Evolutionary conservation across 2,797 vertebrate genomes (phyloP).

Genomic region (Pogonophryne albipinna): DNA sequence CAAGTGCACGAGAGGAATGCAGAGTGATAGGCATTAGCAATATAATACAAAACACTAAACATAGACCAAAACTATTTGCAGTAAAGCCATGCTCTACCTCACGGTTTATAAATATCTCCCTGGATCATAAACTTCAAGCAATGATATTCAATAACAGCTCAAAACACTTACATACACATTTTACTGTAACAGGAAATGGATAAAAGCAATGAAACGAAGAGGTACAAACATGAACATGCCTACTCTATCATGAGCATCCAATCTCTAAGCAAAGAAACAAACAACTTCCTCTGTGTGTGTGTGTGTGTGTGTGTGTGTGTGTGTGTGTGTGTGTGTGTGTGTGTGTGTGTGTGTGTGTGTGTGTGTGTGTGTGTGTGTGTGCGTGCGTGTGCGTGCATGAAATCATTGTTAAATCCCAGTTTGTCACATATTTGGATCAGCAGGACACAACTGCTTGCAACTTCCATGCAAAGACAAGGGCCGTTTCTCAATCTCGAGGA

Average conservation of each 20-base stretch:
- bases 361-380: not conserved
- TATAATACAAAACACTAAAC: conserved; percentile 36
- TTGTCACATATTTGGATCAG: conserved; percentile 27
- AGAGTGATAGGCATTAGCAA: conserved; percentile 18
- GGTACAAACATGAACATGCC: conserved; percentile 7
- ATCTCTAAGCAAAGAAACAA: too few species aligned
- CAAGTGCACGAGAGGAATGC: conserved; percentile 19
- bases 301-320: too few species aligned
- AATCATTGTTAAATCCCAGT: conserved; percentile 15
- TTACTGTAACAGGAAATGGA: conserved; percentile 5
- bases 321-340: too few species aligned
- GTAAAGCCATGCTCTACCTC: conserved; percentile 1
- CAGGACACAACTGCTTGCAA: conserved; percentile 24
- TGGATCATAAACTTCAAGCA: conserved; percentile 30
- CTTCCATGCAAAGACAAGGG: not conserved
- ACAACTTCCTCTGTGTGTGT: too few species aligned
- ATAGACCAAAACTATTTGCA: conserved; percentile 34
- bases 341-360: conserved; percentile 2
- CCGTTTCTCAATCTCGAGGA: too few species aligned
- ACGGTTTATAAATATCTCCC: conserved; percentile 19
- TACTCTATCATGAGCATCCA: conserved; percentile 7
- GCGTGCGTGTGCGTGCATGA: not conserved
- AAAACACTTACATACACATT: too few species aligned
- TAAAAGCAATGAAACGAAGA: conserved; percentile 16
- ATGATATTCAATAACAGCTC: conserved; percentile 11